phyloP scores from a whole-genome alignment of 1,140 invertebrate species.

The Sminthurides bifidus region DNA sequence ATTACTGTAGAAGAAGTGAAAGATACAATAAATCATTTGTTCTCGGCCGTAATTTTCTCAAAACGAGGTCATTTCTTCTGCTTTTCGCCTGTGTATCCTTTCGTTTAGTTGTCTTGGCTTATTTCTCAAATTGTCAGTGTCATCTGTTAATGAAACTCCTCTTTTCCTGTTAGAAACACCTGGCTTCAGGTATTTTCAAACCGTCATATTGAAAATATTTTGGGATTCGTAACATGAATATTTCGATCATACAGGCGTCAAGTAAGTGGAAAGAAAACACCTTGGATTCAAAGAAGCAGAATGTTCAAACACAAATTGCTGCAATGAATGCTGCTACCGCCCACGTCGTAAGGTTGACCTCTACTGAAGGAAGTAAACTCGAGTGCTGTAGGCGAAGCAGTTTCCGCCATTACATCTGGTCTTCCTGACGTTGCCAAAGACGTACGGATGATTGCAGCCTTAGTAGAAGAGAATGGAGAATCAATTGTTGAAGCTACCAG shows the following conservation, averaged over 20 bases:
- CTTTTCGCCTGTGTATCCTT: too few relatives aligned
- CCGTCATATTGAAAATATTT: too few relatives aligned
- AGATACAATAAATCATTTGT: too few relatives aligned
- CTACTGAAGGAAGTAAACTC: constrained; percentile 78
- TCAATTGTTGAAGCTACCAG: constrained; percentile 81
- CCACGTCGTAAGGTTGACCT: constrained; percentile 90
- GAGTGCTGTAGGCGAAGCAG: constrained; percentile 89
- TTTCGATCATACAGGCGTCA: constrained; percentile 46
- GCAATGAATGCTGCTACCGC: constrained; percentile 99
- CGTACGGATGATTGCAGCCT: constrained; percentile 84
- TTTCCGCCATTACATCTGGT: constrained; percentile 92
- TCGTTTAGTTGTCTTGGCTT: too few relatives aligned
- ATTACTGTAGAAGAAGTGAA: too few relatives aligned
- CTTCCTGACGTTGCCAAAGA: constrained; percentile 91
- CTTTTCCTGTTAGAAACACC: too few relatives aligned
- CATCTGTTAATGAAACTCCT: too few relatives aligned
- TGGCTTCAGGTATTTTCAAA: too few relatives aligned
- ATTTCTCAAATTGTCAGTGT: too few relatives aligned
- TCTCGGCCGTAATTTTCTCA: too few relatives aligned
- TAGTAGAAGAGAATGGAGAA: constrained; percentile 81
- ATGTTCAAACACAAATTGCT: constrained; percentile 88
- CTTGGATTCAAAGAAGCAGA: constrained; percentile 90
- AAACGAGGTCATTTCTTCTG: too few relatives aligned
- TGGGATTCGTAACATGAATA: too few relatives aligned
- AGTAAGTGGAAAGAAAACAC: constrained; percentile 87